Base-by-base conservation (phyloP, 2,888 invertebrate species). In the Mactromeris polynyma region DNA sequence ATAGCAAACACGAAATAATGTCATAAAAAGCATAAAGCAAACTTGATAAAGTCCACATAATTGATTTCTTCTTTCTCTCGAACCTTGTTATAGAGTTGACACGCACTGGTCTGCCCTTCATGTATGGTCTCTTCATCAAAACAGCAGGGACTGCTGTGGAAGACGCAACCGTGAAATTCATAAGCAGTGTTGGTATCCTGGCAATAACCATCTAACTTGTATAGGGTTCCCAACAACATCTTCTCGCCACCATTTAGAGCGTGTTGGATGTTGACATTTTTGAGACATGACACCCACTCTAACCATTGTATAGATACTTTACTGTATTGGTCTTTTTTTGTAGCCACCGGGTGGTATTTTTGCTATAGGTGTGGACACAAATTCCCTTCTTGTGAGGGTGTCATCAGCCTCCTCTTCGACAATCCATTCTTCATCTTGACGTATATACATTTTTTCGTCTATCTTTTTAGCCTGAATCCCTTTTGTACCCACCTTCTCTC, bases 101-200 rank as follows among this genome's bases (percentile, higher is more conserved):
- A 84, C n/a, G 93, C 93, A 69, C 93, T 93, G 0, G 93, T 94
- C 2, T 94, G 33, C 0, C 95, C 95, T 86, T 17, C 3, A 78
- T 21, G 36, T 3, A 4, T 9, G 26, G 78, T 87, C 9, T 54
- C 46, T 46, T 84, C 82, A 6, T 58, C 86, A 64, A 81, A 91
- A 79, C 88, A 90, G 7, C n/a, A 2, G 33, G 81, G 51, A 54
- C 89, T 87, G 0, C 81, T 86, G 33, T 90, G 91, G 78, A 84
- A 91, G 0, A 91, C 54, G n/a, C 90, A 91, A 17, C 90, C 89
- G 40, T 87, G 87, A 42, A 38, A 91, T 42, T 91, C 90, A 77
- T 84, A 89, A 4, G 81, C 90, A 11, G 87, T 88, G 26, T 83
- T 88, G 14, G 85, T 81, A 40, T 89, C 86, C 38, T 4, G 58